phyloP scores from a whole-genome alignment of 64 coral and sea anemone species.

The Pocillopora verrucosa region DNA sequence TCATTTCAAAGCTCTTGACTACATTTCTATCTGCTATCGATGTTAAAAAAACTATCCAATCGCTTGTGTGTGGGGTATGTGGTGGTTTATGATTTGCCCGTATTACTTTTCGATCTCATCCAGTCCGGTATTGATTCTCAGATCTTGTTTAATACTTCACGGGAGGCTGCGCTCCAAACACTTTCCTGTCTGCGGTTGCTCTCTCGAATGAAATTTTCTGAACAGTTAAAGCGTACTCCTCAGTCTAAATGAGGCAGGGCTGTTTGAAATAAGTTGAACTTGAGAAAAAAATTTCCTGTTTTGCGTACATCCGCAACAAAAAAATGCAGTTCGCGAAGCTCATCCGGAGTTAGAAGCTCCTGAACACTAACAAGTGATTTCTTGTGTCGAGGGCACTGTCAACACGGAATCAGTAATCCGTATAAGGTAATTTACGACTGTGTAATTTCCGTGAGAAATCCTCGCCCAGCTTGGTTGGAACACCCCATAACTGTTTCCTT shows the following conservation, averaged over 20 bases:
- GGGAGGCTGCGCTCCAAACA: not conserved
- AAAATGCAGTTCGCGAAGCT: not conserved
- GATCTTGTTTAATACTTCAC: not conserved
- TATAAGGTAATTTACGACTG: not conserved
- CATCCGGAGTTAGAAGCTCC: not conserved
- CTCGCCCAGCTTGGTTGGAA: not conserved
- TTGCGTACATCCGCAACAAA: not conserved
- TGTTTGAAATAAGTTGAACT: not conserved
- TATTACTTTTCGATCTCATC: too few species aligned
- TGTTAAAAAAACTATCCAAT: too few species aligned
- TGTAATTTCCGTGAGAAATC: constrained; percentile 3
- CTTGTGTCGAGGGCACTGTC: too few species aligned
- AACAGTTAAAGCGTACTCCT: not conserved
- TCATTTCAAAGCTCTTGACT: too few species aligned
- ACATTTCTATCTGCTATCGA: too few species aligned
- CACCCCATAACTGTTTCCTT: not conserved
- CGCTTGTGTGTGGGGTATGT: too few species aligned
- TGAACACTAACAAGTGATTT: not conserved
- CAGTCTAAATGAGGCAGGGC: not conserved
- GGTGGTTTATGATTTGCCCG: too few species aligned
- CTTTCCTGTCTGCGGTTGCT: constrained; percentile 3
- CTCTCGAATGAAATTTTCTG: not conserved
- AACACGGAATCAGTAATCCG: not conserved
- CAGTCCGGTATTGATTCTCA: too few species aligned
- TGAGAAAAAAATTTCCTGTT: not conserved